A percentile compares a stretch with the other conserved stretches of the same genome.
phyloP scores from a whole-genome alignment of 2,888 invertebrate species.

The Eristalis tenax region DNA sequence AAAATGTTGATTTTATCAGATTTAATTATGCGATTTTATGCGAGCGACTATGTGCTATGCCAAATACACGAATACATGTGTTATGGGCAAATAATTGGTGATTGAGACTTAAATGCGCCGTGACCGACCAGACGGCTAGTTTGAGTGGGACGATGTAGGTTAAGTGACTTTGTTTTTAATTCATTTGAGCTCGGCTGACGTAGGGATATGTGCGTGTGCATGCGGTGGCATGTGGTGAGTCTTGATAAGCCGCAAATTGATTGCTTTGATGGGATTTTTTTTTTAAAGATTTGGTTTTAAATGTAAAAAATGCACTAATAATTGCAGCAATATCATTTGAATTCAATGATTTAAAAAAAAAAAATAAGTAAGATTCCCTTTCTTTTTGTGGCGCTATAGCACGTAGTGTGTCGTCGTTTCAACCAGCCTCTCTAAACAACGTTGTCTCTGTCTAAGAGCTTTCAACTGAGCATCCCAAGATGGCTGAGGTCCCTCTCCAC shows the following conservation, averaged over 20 bases:
- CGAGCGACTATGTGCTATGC: neutral
- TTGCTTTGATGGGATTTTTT: neutral
- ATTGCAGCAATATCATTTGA: too few species aligned
- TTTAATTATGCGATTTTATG: slow-evolving; percentile 77
- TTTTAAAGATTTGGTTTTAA: neutral
- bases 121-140: neutral
- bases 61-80: neutral
- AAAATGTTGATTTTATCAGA: slow-evolving; percentile 80
- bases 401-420: too few species aligned
- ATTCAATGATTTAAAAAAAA: too few species aligned
- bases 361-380: too few species aligned
- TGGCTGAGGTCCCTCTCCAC: too few species aligned
- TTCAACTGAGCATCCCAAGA: too few species aligned
- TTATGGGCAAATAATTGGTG: slow-evolving; percentile 29
- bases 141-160: neutral
- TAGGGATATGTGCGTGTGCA: neutral
- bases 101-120: slow-evolving; percentile 15
- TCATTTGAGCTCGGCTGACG: neutral
- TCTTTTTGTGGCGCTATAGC: too few species aligned
- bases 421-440: too few species aligned
- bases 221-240: neutral
- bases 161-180: neutral
- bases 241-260: neutral
- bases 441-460: too few species aligned
- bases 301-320: too few species aligned